Base-by-base conservation (phyloP, 2,888 invertebrate genomes). In the Aquatica leii region DNA sequence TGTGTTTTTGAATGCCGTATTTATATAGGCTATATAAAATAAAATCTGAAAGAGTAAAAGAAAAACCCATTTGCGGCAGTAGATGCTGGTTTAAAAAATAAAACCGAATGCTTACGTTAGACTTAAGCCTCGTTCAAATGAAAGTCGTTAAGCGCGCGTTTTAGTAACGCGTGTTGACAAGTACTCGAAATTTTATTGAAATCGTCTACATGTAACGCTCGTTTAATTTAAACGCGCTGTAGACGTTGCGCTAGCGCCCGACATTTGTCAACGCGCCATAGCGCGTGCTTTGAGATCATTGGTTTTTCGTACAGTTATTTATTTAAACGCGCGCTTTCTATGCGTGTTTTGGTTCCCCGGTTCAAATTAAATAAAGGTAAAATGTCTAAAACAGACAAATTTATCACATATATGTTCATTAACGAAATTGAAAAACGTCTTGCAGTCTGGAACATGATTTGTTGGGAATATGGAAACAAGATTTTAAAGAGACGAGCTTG, bases 341-440 rank as follows among this genome's bases (percentile, higher is more conserved):
- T n/a, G 40, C 40, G 40, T 4, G 12, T 40, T 8, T 8, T 6
- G 40, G 40, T 40, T 8, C 40, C 12, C 34, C 34, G 5, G 34
- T 31, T 40, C 40, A 40, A 40, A 14, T 40, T 5, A 31, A 5
- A 31, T 6, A 31, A 31, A 31, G 34, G 34, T 31, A 31, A 34
- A 40, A 8, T n/a, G 40, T 40, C 40, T n/a, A 14, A 40, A 40
- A 40, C 34, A 6, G 34, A 34, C 6, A 9, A 4, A 12, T 40
- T 40, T 8, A 40, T 12, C 12, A 40, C 40, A n/a, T n/a, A 40
- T 8, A 8, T 40, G 12, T 51, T 60, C 11, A 60, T 60, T 55
- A 43, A 60, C 20, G 60, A 60, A 43, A 46, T 60, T 11, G 53
- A 60, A 35, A 60, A 55, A 17, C 20, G 60, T 12, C 43, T 41